These are phyloP conservation scores for Lepidocyrtoides sp. DNA, from an alignment of 2,888 invertebrate species.

Conservation along the genomic window DNA sequence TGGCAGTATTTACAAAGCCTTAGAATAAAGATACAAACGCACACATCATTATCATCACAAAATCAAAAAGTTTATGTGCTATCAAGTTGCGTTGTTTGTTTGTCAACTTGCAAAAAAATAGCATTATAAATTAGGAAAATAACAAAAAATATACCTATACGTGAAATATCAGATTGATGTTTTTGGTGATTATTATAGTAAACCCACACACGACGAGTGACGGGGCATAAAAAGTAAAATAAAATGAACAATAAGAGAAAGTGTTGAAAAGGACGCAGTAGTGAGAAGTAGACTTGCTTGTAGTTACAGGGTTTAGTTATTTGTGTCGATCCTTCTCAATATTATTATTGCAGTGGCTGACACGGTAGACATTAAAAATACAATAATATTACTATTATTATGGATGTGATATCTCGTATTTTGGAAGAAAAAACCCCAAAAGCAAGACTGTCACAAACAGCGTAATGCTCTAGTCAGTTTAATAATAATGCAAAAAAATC, in stretches of 20 bases:
- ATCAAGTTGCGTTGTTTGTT: neutral
- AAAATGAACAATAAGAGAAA: neutral
- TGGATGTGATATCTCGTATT: neutral
- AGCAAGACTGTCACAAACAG: neutral
- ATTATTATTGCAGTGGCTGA: neutral
- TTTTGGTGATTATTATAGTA: slow-evolving; percentile 19
- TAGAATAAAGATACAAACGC: no score
- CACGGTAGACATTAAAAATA: no score
- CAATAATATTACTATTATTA: neutral
- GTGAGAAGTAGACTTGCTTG: neutral
- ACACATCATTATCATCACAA: slow-evolving; percentile 39
- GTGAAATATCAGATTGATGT: neutral
- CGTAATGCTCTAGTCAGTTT: neutral
- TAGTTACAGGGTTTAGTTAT: neutral
- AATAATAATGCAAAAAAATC: neutral
- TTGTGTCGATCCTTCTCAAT: neutral
- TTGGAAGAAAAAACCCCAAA: neutral
- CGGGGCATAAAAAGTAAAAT: slow-evolving; percentile 5
- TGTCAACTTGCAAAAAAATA: neutral
- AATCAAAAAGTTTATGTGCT: slow-evolving; percentile 11
- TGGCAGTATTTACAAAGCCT: no score
- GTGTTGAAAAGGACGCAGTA: neutral
- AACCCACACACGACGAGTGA: no score
- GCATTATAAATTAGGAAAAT: neutral
- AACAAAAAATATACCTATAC: neutral